Base-by-base conservation (phyloP, 2,888 invertebrate species). In the Pristionchus arcanus region DNA sequence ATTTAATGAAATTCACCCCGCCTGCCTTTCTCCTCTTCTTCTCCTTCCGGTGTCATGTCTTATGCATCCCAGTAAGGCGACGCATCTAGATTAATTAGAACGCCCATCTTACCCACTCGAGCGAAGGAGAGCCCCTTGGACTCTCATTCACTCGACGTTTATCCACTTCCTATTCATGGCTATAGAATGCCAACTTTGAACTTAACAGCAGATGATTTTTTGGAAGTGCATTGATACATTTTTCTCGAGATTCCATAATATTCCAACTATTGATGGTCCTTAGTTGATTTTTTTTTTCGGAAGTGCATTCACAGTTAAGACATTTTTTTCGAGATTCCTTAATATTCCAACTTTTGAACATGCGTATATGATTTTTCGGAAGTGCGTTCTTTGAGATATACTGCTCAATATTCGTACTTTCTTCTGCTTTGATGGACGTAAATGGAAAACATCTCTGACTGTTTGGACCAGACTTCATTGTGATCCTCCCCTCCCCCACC, bases 1-100 rank as follows among this genome's bases (percentile, higher is more conserved):
- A 55, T 87, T 87, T 87, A 87, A 87, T 87, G 87, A 87, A 87
- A 87, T 87, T 87, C 37, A 16, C 49, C 55, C 42, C n/a, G 13
- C 4, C 42, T 25, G 34, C 77, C 34, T 16, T 21, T 28, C 19
- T 11, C 63, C 34, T 13, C 83, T 21, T 21, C 59, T 11, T 21
- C 85, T 59, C 13, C 81, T 19, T 28, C 81, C 81, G 81, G 81
- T 81, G 81, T 81, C 81, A 81, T 28, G n/a, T 81, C 81, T 49
- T 81, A 81, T 81, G 81, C 81, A 81, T 81, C 81, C 81, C 49
- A 49, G 81, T 28, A 49, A 53, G 53, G 28, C 49, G 81, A 13
- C 42, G 74, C n/a, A 11, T 42, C 81, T 81, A 81, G 81, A 81
- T 81, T 81, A 81, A 81, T 81, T 81, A 81, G 81, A 81, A n/a